Base-by-base conservation (phyloP, 1,140 invertebrate species). In the Cylas formicarius region DNA sequence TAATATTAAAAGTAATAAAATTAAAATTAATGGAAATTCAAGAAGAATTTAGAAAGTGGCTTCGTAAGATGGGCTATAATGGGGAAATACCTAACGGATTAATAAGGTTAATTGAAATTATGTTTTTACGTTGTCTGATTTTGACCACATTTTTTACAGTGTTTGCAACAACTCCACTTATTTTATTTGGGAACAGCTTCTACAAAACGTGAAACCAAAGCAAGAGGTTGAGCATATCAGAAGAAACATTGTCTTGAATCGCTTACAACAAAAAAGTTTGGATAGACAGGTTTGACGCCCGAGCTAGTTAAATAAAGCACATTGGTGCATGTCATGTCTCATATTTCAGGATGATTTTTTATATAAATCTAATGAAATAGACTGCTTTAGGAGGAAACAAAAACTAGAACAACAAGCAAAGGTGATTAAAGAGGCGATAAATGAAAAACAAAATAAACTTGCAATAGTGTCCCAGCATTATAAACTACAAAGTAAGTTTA, bases 161-260 rank as follows among this genome's bases (percentile, higher is more conserved):
- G 32, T 54, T 38, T 54, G 44, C 34, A 54, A 54, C 35, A 35
- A 44, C 11, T 36, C 40, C 6, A 54, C 52, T 18, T 33, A 33
- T 9, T 50, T 53, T 24, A 54, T 54, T 24, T 54, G 52, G 52
- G 40, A 51, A 32, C 44, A 54, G 21, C 18, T 54, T 16, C 32
- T 44, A 22, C 28, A 54, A 13, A 51, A 51, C 22, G 41, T 35
- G 6, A 51, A 33, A 21, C 35, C 48, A 2, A 54, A 46, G 29
- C 20, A 51, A 39, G 44, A 54, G 36, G 49, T 52, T 4, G 34
- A 42, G n/a, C n/a, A 41, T 24, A 51, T 54, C 11, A 41, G 43
- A 11, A 51, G 38, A 13, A 54, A 51, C 31, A 41, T 54, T 21
- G 13, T 54, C 35, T 37, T 51, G 11, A 38, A 51, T 22, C 29